These are phyloP conservation scores for Dinomys branickii DNA, from an alignment of 2,113 vertebrate species.

Conservation along the genomic window DNA sequence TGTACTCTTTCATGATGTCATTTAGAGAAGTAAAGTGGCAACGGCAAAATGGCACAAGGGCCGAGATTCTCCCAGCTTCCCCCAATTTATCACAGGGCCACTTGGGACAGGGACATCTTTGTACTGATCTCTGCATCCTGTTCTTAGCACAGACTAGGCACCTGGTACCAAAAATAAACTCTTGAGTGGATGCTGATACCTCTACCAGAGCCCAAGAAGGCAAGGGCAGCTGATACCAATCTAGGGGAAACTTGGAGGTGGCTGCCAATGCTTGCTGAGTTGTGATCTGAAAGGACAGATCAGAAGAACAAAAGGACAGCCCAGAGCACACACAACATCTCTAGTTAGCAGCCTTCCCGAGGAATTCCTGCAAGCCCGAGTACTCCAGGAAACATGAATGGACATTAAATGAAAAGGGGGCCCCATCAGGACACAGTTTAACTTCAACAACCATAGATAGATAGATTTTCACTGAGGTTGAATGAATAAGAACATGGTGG, in stretches of 20 bases:
- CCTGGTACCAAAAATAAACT: neutral
- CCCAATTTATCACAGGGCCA: neutral
- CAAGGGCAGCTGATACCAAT: neutral
- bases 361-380: neutral
- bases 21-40: neutral
- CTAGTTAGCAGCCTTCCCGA: neutral
- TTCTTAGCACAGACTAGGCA: neutral
- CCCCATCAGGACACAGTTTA: neutral
- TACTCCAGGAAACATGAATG: neutral
- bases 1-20: neutral
- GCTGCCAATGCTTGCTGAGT: neutral
- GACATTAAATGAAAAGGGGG: neutral
- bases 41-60: neutral
- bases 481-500: neutral
- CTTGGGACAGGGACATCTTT: neutral
- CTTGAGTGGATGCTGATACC: neutral
- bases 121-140: neutral
- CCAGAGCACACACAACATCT: neutral
- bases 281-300: neutral
- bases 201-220: neutral
- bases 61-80: accelerated
- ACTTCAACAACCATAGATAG: neutral
- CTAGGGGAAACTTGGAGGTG: neutral
- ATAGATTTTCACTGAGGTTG: neutral
- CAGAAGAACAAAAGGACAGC: neutral